Percentiles rank a stretch among this genome's conserved stretches.
Evolutionary conservation across 2,888 invertebrate genomes (phyloP).

Genomic region (Synanthedon vespiformis): DNA sequence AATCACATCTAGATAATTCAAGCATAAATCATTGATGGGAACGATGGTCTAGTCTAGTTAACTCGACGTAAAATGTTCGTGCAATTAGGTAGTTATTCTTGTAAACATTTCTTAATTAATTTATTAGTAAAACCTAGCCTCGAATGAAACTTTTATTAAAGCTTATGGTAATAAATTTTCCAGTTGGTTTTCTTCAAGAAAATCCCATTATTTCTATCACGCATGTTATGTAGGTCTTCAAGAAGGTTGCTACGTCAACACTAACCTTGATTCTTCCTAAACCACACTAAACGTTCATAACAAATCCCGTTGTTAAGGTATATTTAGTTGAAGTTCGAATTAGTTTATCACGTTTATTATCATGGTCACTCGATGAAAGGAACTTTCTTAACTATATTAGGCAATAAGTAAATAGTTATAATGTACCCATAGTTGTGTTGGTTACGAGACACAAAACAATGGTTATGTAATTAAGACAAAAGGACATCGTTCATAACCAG

Average conservation of each 20-base stretch:
- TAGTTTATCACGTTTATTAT: not conserved
- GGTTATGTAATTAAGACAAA: not conserved
- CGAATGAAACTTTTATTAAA: no score
- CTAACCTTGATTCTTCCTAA: not conserved
- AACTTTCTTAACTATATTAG: constrained; percentile 4
- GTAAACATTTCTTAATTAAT: no score
- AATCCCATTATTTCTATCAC: no score
- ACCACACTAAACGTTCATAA: not conserved
- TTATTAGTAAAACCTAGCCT: no score
- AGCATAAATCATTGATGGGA: no score
- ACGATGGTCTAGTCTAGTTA: no score
- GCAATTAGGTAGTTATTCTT: no score
- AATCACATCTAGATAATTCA: no score
- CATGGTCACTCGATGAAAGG: constrained; percentile 2
- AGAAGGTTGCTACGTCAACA: not conserved
- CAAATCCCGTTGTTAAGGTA: not conserved
- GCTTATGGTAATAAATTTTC: no score
- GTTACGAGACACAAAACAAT: not conserved
- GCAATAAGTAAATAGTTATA: not conserved
- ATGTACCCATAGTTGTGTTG: not conserved
- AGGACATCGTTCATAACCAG: no score
- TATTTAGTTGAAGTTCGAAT: not conserved
- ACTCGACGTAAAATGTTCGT: no score
- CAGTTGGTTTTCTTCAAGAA: no score
- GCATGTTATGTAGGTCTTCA: not conserved